These are phyloP conservation scores for Candidula unifasciata DNA, from an alignment of 2,888 invertebrate genomes.

Conservation along the genomic window DNA sequence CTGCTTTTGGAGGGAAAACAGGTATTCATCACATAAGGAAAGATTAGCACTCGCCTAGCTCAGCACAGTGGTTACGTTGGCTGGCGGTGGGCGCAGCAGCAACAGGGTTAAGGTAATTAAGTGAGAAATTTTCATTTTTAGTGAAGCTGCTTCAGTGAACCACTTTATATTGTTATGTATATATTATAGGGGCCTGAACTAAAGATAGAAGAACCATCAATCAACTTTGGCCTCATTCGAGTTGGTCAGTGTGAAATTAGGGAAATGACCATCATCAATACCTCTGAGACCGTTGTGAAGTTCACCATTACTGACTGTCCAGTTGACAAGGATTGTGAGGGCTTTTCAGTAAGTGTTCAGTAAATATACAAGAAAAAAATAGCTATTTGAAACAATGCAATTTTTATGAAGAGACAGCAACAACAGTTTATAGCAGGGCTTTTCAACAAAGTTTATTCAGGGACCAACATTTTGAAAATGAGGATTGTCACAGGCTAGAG, in stretches of 20 bases:
- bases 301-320: slow-evolving; percentile 34
- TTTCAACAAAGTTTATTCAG: too few relatives aligned
- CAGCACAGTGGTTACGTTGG: too few relatives aligned
- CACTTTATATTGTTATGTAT: not conserved
- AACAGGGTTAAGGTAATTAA: too few relatives aligned
- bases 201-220: slow-evolving; percentile 70
- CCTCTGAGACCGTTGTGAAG: slow-evolving; percentile 70
- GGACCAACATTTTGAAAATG: too few relatives aligned
- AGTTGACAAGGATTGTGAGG: slow-evolving; percentile 42
- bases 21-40: too few relatives aligned
- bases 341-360: slow-evolving; percentile 13
- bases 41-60: too few relatives aligned
- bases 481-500: too few relatives aligned
- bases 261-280: slow-evolving; percentile 70
- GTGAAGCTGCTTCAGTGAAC: not conserved
- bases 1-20: too few relatives aligned
- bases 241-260: slow-evolving; percentile 67
- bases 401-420: not conserved
- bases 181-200: slow-evolving; percentile 75
- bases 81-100: too few relatives aligned
- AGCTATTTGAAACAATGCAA: slow-evolving; percentile 59
- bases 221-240: slow-evolving; percentile 76
- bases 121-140: too few relatives aligned
- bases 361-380: too few relatives aligned
- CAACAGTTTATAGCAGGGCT: too few relatives aligned